Evolutionary conservation across 2,113 vertebrate genomes (phyloP).

Genomic region (Ranitomeya variabilis): DNA sequence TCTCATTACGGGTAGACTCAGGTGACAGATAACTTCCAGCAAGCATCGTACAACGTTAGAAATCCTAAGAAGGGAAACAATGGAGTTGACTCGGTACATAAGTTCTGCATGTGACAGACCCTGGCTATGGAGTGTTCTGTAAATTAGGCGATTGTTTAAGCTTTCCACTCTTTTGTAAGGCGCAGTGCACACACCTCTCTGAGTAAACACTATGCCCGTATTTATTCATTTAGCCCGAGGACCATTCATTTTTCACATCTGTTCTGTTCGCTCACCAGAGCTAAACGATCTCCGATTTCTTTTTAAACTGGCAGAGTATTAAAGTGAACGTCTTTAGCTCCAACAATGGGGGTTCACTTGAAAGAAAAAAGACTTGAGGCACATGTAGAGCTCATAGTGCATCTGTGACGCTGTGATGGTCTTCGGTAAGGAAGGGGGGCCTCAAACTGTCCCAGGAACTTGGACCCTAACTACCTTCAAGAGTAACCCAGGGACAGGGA

Average conservation of each 20-base stretch:
- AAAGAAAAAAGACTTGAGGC: no score
- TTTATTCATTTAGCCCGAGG: conserved; percentile 8
- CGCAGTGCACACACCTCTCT: neutral
- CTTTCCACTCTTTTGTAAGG: neutral
- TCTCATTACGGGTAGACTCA: neutral
- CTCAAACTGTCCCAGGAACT: no score
- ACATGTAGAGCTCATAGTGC: no score
- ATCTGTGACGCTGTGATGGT: no score
- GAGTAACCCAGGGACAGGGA: no score
- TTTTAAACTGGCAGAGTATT: neutral
- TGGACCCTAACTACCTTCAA: no score
- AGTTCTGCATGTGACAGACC: neutral
- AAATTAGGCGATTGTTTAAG: conserved; percentile 16
- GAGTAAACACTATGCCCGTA: conserved; percentile 15
- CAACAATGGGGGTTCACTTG: neutral
- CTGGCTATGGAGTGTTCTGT: neutral
- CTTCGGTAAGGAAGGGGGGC: no score
- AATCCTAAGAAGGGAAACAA: neutral
- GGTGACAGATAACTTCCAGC: neutral
- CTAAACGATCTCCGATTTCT: neutral
- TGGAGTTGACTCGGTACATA: neutral
- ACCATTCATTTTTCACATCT: conserved; percentile 21
- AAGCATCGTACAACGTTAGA: neutral
- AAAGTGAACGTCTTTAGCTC: neutral
- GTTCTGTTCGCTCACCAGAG: conserved; percentile 24